These are phyloP conservation scores for Trigoniulus corallinus DNA, from an alignment of 1,140 invertebrate species.

Conservation along the genomic window DNA sequence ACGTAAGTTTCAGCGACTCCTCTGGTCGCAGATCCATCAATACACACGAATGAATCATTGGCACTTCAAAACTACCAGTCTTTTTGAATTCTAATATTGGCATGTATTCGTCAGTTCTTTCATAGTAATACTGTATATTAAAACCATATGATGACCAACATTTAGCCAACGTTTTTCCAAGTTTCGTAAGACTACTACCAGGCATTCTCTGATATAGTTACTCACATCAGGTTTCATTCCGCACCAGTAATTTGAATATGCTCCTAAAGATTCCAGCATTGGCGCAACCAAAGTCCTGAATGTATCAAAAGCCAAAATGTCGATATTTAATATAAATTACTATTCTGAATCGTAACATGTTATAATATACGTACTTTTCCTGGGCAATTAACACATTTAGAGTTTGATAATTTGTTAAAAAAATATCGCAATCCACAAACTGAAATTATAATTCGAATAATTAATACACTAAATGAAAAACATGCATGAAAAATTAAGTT, in stretches of 20 bases:
- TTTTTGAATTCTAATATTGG: conserved; percentile 55
- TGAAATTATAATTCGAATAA: conserved; percentile 29
- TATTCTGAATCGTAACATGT: conserved; percentile 3
- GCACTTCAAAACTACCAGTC: conserved; percentile 61
- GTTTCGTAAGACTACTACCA: not conserved
- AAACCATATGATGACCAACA: not conserved
- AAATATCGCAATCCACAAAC: conserved; percentile 79
- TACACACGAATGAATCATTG: conserved; percentile 82
- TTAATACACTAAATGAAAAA: not conserved
- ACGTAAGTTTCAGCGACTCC: conserved; percentile 52
- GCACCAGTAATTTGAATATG: conserved; percentile 94
- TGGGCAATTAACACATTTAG: conserved; percentile 44
- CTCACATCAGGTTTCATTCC: conserved; percentile 52
- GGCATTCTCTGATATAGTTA: too few species aligned
- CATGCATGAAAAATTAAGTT: not conserved
- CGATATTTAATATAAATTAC: not conserved
- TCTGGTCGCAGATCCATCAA: conserved; percentile 53
- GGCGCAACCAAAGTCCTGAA: conserved; percentile 45
- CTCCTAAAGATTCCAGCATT: conserved; percentile 63
- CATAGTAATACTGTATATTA: conserved; percentile 61
- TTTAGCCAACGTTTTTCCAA: not conserved
- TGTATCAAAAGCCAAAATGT: conserved; percentile 6
- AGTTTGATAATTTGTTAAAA: conserved; percentile 54
- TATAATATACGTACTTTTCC: conserved; percentile 29
- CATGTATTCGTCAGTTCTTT: conserved; percentile 68